Evolutionary conservation across 2,888 invertebrate species (phyloP), one percentile per base, ranked within the genome.

Genomic region (Caenorhabditis sp.): DNA sequence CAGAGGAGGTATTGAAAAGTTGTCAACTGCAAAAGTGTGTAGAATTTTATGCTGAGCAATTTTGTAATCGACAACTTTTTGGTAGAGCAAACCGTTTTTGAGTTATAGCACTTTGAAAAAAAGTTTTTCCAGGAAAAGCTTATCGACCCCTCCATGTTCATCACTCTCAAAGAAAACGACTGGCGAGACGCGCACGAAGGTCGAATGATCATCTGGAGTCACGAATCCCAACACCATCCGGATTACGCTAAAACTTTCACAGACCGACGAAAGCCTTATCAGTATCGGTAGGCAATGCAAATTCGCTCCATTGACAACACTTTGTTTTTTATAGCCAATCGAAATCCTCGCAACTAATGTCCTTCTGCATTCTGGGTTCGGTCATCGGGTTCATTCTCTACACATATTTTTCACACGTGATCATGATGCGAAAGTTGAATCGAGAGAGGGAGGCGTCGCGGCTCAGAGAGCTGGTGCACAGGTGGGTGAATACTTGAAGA

Each of bases 371-470:
- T 47, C 75, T 89, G 41, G 89, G 89, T 14, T 84, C 87, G 0
- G 89, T 89, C 19, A 88, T 89, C 69, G 89, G 87, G 49, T 89
- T 89, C 80, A 86, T 89, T 14, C 74, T 89, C 12, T 89, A 89
- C 81, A 88, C 88, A 68, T 89, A 89, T 70, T 79, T 89, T 41
- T 82, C 86, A 10, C 89, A 89, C 68, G 88, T 89, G 58, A 58
- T 87, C 10, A 75, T 88, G 80, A 79, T 88, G 68, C 70, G 89
- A 14, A 76, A 76, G 44, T 26, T 88, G 41, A 73, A 84, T 61
- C 58, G 82, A 44, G 84, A 84, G 26, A 64, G 70, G 5, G 84
- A 87, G 41, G 82, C 84, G 19, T 51, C 79, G 10, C 56, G 86
- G 54, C 75, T 87, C 49, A 58, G 82, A 22, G 85, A 85, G 51